These are phyloP conservation scores for Mactromeris polynyma DNA, from an alignment of 2,888 invertebrate species.

Conservation along the genomic window DNA sequence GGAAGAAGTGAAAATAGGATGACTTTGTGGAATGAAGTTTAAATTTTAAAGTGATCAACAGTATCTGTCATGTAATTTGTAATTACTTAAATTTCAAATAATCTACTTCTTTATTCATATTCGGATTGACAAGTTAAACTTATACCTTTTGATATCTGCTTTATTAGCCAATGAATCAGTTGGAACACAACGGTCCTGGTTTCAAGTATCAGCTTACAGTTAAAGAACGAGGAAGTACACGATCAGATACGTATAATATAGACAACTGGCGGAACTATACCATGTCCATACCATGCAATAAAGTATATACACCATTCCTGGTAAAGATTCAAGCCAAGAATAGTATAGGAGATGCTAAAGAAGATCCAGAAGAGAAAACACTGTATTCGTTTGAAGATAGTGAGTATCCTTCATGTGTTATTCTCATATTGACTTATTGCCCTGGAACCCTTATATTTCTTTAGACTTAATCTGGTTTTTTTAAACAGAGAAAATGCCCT, in stretches of 20 bases:
- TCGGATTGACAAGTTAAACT: no score
- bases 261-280: conserved; percentile 88
- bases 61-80: no score
- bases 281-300: conserved; percentile 91
- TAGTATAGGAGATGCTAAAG: conserved; percentile 94
- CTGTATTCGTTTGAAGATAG: conserved; percentile 95
- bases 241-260: conserved; percentile 64
- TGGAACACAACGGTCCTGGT: conserved; percentile 98
- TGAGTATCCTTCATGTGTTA: conserved; percentile 70
- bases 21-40: no score
- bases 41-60: no score
- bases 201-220: conserved; percentile 95
- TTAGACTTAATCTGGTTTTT: no score
- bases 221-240: conserved; percentile 60
- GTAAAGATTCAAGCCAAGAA: conserved; percentile 97
- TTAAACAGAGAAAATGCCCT: background rate
- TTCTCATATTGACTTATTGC: background rate
- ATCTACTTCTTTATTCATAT: no score
- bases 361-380: conserved; percentile 92
- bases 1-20: no score
- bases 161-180: conserved; percentile 95
- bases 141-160: background rate
- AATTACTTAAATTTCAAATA: no score
- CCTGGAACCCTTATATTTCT: background rate
- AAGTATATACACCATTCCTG: conserved; percentile 89